These are phyloP conservation scores for Rhingia campestris DNA, from an alignment of 2,888 invertebrate species.

Conservation along the genomic window DNA sequence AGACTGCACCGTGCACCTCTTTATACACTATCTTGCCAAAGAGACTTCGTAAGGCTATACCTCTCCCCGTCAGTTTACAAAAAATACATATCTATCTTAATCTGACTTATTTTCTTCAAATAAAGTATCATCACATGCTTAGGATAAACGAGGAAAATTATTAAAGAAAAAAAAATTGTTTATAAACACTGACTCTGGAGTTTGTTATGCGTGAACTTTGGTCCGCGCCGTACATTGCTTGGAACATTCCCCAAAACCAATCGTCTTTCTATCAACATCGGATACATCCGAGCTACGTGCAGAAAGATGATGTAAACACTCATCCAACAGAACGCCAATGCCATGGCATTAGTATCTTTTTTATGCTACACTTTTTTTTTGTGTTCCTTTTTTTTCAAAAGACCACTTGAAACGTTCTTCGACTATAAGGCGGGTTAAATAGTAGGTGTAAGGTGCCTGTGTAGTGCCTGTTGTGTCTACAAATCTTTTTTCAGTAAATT, in stretches of 20 bases:
- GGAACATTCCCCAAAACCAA: constrained; percentile 63
- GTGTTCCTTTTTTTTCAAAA: constrained; percentile 5
- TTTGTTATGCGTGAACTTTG: constrained; percentile 64
- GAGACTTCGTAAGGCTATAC: too few relatives aligned
- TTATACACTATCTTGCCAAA: too few relatives aligned
- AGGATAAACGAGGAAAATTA: constrained; percentile 39
- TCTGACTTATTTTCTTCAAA: too few relatives aligned
- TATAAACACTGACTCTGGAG: constrained; percentile 65
- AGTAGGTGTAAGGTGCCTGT: constrained; percentile 29
- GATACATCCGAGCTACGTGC: constrained; percentile 68
- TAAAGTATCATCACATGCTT: constrained; percentile 16
- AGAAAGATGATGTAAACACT: constrained; percentile 71
- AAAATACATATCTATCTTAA: too few relatives aligned
- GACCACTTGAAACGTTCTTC: constrained; percentile 55
- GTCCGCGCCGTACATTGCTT: constrained; percentile 40
- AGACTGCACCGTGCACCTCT: too few relatives aligned
- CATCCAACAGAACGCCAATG: constrained; percentile 58
- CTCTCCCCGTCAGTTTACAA: too few relatives aligned
- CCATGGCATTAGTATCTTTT: constrained; percentile 40
- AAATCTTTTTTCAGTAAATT: constrained; percentile 57
- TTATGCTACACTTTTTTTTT: constrained; percentile 38
- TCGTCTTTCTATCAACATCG: constrained; percentile 70
- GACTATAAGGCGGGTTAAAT: constrained; percentile 20
- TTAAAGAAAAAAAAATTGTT: constrained; percentile 64
- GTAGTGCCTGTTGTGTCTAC: constrained; percentile 64